These are phyloP conservation scores for Drosophila jambulina DNA, from an alignment of 1,140 invertebrate genomes.

Conservation along the genomic window DNA sequence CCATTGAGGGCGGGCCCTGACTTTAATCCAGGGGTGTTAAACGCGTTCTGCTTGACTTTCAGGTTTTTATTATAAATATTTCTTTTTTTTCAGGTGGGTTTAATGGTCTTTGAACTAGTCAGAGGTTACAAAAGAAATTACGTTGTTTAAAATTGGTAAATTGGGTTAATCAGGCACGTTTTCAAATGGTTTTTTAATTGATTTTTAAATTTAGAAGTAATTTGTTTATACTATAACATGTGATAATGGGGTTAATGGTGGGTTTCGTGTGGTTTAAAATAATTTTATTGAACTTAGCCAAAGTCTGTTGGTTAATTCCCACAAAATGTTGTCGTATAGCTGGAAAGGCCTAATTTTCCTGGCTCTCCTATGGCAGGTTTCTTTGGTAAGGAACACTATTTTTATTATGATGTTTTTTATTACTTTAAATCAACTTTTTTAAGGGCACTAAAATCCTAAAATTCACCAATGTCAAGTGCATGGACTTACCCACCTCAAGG, in stretches of 20 bases:
- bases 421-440: not conserved
- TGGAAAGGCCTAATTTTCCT: not conserved
- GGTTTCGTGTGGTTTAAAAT: not conserved
- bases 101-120: constrained; percentile 50
- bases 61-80: not conserved
- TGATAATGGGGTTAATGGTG: constrained; percentile 1
- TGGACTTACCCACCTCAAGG: constrained; percentile 52
- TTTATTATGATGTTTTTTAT: rapidly evolving
- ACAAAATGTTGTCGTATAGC: not conserved
- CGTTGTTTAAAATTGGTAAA: constrained; percentile 5
- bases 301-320: not conserved
- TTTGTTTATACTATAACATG: not conserved
- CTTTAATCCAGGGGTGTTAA: constrained; percentile 32
- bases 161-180: not conserved
- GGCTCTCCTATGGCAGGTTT: not conserved
- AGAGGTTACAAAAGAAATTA: constrained; percentile 7
- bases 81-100: constrained; percentile 6
- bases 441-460: constrained; percentile 51
- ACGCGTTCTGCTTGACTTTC: constrained; percentile 43
- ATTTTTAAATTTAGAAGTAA: not conserved
- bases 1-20: constrained; percentile 24
- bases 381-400: constrained; percentile 6
- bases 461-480: constrained; percentile 73
- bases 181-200: constrained; percentile 23
- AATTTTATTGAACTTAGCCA: not conserved